These are phyloP conservation scores for Aramus guarauna DNA, from an alignment of 2,113 vertebrate species.

Conservation along the genomic window DNA sequence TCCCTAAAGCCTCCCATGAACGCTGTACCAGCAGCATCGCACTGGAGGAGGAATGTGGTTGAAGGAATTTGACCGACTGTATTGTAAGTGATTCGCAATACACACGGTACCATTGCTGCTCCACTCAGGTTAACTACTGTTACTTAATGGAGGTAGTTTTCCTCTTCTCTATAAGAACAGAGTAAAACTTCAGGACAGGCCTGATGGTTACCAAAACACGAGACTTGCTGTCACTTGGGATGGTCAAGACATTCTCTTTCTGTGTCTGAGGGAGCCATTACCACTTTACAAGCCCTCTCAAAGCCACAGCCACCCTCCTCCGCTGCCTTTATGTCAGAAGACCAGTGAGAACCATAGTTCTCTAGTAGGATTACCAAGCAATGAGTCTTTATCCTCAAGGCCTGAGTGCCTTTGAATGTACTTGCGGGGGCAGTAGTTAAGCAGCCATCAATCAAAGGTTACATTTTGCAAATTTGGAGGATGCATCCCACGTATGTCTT, in stretches of 20 bases:
- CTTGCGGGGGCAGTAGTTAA: not conserved
- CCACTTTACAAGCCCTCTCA: not conserved
- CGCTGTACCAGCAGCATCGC: not conserved
- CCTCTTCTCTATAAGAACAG: not conserved
- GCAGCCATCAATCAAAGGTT: not conserved
- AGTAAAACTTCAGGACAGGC: not conserved
- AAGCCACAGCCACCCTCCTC: not conserved
- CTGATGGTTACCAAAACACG: not conserved
- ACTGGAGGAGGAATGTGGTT: not conserved
- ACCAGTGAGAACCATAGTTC: not conserved
- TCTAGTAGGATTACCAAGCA: not conserved
- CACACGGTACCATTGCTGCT: not conserved
- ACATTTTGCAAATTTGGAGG: not conserved
- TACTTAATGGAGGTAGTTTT: not conserved
- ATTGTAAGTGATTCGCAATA: not conserved
- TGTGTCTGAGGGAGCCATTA: not conserved
- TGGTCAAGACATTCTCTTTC: not conserved
- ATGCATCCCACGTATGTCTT: not conserved
- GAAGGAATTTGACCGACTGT: not conserved
- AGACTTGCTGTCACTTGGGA: not conserved
- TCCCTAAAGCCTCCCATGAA: conserved; percentile 17
- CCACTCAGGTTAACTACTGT: not conserved
- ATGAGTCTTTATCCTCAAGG: not conserved
- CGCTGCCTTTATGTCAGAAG: not conserved
- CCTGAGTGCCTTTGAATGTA: not conserved